Base-by-base conservation (phyloP, 1,140 invertebrate species). In the Heliconius melpomene region DNA sequence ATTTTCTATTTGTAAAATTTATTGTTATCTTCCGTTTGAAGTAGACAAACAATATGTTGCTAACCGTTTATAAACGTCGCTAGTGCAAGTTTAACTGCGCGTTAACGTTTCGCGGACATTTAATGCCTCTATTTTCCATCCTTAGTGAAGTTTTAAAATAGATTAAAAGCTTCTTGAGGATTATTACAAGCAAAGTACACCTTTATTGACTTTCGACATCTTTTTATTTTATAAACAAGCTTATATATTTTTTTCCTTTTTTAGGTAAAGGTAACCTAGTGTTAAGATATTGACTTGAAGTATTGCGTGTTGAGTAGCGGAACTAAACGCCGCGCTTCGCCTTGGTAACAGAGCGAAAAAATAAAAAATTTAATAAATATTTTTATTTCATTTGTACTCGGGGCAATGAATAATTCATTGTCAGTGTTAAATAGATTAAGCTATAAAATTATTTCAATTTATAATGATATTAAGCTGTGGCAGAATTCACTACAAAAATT, bases 21-120 rank as follows among this genome's bases (percentile, higher is more conserved):
- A 40, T 73, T 66, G 9, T 60, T 26, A 23, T 66, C 60, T 29
- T 26, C 57, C 11, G 32, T 66, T 23, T 29, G 29, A 40, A 36
- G 57, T 29, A 26, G 60, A 76, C 57, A 79, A 79, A 72, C 73
- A 75, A 72, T 72, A 75, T 75, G 54, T 79, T 72, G 57, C 38
- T n/a, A 70, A 74, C 38, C 40, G 78, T 74, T 74, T 79, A 57
- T 46, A 70, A 79, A 75, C 32, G 78, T 79, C 74, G 46, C 73
- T 60, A 40, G 71, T 57, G 38, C 38, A 80, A 40, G 38, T 74
- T 77, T 74, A 77, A 66, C 60, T 66, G 60, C 60, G 60, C 52
- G 75, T 80, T 77, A 77, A 80, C 60, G 74, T 70, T 80, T 77
- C 52, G 26, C 79, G 66, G 75, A 77, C 52, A 80, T 77, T 80